Percentiles rank a stretch among this genome's conserved stretches.
These are phyloP conservation scores for Drosophila virilis DNA, from an alignment of 1,140 invertebrate genomes.

Conservation along the genomic window DNA sequence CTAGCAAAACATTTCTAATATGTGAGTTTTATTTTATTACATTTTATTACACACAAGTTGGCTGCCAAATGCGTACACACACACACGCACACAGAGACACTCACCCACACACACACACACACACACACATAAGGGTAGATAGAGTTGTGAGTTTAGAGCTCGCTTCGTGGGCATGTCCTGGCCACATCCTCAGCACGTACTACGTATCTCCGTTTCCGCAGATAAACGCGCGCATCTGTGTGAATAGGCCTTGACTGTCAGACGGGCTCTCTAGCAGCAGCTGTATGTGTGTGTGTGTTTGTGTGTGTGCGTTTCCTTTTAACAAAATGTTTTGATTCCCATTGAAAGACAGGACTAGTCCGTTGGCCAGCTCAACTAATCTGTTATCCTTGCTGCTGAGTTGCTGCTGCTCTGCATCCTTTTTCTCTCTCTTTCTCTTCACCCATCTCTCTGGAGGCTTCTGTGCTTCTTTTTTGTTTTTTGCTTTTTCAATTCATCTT, in stretches of 20 bases:
- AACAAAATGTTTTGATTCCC: constrained; percentile 81
- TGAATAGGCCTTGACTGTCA: constrained; percentile 63
- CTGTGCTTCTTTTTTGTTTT: constrained; percentile 45
- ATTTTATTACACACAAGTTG: constrained; percentile 80
- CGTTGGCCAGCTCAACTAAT: constrained; percentile 72
- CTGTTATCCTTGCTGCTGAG: constrained; percentile 65
- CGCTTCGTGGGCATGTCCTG: constrained; percentile 44
- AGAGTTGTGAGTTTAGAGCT: constrained; percentile 69
- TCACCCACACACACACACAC: constrained; percentile 20
- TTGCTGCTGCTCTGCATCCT: constrained; percentile 16
- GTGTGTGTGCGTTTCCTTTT: constrained; percentile 57
- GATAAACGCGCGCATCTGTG: constrained; percentile 77
- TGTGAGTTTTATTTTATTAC: constrained; percentile 81
- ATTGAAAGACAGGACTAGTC: constrained; percentile 64
- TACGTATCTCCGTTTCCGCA: constrained; percentile 76
- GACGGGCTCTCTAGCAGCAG: constrained; percentile 10
- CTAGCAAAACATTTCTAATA: constrained; percentile 72
- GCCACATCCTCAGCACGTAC: constrained; percentile 66
- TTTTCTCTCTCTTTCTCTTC: not conserved
- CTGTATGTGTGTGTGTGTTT: constrained; percentile 15
- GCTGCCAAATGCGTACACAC: constrained; percentile 63
- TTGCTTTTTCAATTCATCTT: constrained; percentile 82
- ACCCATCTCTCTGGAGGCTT: not conserved
- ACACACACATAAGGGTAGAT: constrained; percentile 19
- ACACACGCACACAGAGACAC: constrained; percentile 10